Base-by-base conservation (phyloP, 2,113 vertebrate genomes). In the Gracilinanus agilis region DNA sequence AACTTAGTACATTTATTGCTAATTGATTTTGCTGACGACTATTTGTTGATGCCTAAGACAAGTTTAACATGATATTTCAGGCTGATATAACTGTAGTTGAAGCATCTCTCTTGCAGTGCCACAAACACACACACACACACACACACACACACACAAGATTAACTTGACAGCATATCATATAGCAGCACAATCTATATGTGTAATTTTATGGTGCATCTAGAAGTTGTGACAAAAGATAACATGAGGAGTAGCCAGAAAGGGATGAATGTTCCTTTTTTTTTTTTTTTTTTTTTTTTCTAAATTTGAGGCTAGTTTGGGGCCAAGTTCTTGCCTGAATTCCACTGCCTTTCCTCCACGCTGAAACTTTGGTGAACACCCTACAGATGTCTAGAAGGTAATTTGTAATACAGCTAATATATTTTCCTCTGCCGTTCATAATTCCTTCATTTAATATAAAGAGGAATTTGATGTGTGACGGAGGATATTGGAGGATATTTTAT, bases 281-380 rank as follows among this genome's bases (percentile, higher is more conserved):
- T 55, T 93, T 24, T 61, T 54, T 55, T 93, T 24, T 61, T 54
- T n/a, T 55, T 93, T 24, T 61, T 54, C 91, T 54, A 58, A 95
- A 90, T 61, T 55, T 88, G 88, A 53, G 3, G 24, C 3, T 9
- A 55, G 1, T 54, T 0, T 88, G 29, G 12, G n/a, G 8, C 29
- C 90, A 67, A 83, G 29, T 54, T 40, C n/a, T 83, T 19, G 1
- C 2, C 3, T 88, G 21, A 4, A 61, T 61, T 96, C 54, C 58
- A 55, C 6, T 53, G 92, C 44, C 3, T 83, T 91, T 94, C 75
- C 55, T 93, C 93, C 54, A 44, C 12, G n/a, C 23, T 24, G 53
- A 93, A 92, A 93, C 2, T 12, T 92, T 89, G 29, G 6, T 88
- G 40, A 90, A 24, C 44, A 93, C 0, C 9, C 53, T 88, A 0